These are phyloP conservation scores for Falco novaeseelandiae DNA, from an alignment of 2,797 vertebrate genomes.

Conservation along the genomic window DNA sequence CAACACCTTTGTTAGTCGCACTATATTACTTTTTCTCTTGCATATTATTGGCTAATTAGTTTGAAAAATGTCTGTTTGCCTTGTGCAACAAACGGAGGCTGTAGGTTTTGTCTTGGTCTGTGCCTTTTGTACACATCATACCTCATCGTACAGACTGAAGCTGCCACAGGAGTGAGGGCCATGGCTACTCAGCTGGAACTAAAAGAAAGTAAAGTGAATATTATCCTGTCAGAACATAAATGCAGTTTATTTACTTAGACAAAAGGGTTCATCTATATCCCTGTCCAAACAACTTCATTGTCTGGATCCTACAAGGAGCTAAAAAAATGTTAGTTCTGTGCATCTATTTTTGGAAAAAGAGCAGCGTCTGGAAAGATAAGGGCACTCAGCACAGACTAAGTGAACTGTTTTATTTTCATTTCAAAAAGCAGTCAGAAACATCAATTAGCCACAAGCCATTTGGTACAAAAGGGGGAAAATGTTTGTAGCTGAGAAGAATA, in stretches of 20 bases:
- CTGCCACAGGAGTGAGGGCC: constrained; percentile 85
- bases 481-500: constrained; percentile 87
- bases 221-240: constrained; percentile 92
- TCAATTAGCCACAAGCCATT: constrained; percentile 92
- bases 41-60: constrained; percentile 99
- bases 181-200: constrained; percentile 87
- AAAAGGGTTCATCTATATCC: constrained; percentile 96
- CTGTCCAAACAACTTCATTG: constrained; percentile 95
- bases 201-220: constrained; percentile 91
- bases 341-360: constrained; percentile 84
- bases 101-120: constrained; percentile 85
- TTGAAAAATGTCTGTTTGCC: constrained; percentile 98
- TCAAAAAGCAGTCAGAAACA: constrained; percentile 88
- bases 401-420: constrained; percentile 90
- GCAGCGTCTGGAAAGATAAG: constrained; percentile 85
- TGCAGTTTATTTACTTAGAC: constrained; percentile 96
- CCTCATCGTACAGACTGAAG: constrained; percentile 83
- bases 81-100: constrained; percentile 88
- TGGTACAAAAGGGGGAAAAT: constrained; percentile 87
- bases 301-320: constrained; percentile 83
- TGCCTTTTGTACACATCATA: constrained; percentile 88
- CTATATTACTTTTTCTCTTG: constrained; percentile 89
- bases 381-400: constrained; percentile 83
- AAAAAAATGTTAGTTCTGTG: constrained; percentile 80
- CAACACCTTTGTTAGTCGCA: constrained; percentile 99